phyloP scores from a whole-genome alignment of 2,797 vertebrate species.

The Iguana delicatissima region DNA sequence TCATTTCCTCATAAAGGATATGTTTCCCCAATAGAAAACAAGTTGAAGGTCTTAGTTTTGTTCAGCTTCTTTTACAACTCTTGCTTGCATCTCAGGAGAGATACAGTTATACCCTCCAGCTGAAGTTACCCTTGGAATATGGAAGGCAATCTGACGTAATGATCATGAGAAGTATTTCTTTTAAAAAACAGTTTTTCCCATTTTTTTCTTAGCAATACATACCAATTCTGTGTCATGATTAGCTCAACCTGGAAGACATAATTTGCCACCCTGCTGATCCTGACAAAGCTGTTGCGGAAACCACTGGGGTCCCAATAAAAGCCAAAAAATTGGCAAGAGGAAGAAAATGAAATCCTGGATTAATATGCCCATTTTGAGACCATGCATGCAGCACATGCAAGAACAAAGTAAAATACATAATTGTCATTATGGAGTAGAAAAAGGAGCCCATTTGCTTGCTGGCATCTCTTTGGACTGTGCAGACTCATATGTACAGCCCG shows the following conservation, averaged over 20 bases:
- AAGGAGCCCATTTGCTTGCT: neutral
- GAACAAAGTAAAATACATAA: neutral
- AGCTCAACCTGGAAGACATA: conserved; percentile 47
- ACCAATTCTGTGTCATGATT: conserved; percentile 44
- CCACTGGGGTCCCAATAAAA: conserved; percentile 46
- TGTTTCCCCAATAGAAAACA: conserved; percentile 6
- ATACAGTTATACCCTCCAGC: neutral
- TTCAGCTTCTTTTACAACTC: neutral
- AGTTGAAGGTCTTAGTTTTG: neutral
- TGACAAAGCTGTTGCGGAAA: conserved; percentile 33
- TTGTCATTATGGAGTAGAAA: neutral
- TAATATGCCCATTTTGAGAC: conserved; percentile 60
- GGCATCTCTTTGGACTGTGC: neutral
- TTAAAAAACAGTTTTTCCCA: neutral
- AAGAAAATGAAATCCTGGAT: conserved; percentile 59
- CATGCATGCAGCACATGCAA: conserved; percentile 35
- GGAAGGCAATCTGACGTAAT: neutral
- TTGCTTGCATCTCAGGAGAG: neutral
- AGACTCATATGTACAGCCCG: neutral
- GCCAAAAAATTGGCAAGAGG: neutral
- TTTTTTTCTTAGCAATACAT: too few species aligned
- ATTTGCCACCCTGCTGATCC: conserved; percentile 62
- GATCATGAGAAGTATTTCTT: conserved; percentile 3
- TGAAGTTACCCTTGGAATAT: neutral
- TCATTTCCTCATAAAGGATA: neutral